Evolutionary conservation across 2,888 invertebrate genomes (phyloP), one percentile per base, ranked within the genome.

Genomic region (Sinopyrophorus schimmeli): DNA sequence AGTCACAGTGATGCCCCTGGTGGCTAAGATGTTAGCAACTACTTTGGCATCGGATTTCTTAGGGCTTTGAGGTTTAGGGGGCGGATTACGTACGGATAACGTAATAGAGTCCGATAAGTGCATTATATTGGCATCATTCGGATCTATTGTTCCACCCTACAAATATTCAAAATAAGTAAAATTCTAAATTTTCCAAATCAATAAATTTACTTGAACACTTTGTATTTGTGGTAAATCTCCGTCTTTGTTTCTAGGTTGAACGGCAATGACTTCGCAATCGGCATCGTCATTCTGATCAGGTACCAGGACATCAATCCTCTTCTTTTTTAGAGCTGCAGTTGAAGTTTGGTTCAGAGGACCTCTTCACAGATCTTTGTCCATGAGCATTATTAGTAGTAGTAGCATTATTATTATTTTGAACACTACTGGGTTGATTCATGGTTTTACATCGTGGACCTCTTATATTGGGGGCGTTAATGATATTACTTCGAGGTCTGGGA

Each of bases 1-100:
- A 30, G 87, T 87, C 0, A 89, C 82, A 20, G 87, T 88, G 42
- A 89, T 89, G 1, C 89, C 89, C 52, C 89, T 76, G 3, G 85
- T 84, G 2, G 87, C 88, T 47, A 89, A 70, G 47, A 89, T 84
- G 65, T 84, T 86, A 0, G 89, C 88, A 63, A 89, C 87, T 0
- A 85, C 84, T 62, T 82, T 85, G 1, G 87, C 85, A 66, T 87
- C 86, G 23, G 82, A 81, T 61, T 83, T 83, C 34, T 82, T 82
- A 1, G 74, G 66, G 39, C 63, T 65, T 9, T 59, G 63, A 37
- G 76, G 73, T 58, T 77, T 77, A 6, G 63, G 61, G 1, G 65
- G 64, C n/a, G 72, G 71, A 58, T 80, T 81, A 27, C 79, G 72
- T 7, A 78, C 76, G 20, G 85, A 85, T 56, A 87, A 75, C 1